Base-by-base conservation (phyloP, 2,113 vertebrate species). In the Rhinolophus ferrumequinum region DNA sequence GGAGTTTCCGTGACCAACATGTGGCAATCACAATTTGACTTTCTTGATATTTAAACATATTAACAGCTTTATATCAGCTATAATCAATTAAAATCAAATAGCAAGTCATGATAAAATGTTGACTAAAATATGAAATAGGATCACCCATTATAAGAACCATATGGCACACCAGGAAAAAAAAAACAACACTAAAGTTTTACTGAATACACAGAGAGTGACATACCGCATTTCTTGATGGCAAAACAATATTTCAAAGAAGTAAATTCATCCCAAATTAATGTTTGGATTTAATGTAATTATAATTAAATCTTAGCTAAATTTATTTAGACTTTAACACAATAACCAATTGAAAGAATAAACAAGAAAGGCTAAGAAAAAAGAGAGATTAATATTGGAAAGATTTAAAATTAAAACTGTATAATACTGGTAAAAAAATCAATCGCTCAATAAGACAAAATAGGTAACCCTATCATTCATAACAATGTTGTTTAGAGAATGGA, bases 241-340 rank as follows among this genome's bases (percentile, higher is more conserved):
- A 89, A 92, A 66, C 38, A 38, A 67, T 41, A 47, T 93, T 95
- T 88, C 33, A 73, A 92, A 73, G 15, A 86, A 72, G 66, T 30
- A 24, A 38, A 67, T 79, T 35, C 12, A 4, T 84, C 15, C 50
- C 14, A 41, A 72, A 19, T 58, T 60, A 76, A 92, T 64, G 16
- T 60, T 64, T 72, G 47, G 9, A 10, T 4, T 47, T 76, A 88
- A 47, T 88, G 44, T 54, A 79, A 52, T 70, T 76, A 22, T 69
- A 66, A 66, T 72, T 3, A 88, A 79, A 58, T 76, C 13, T 75
- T 50, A 47, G 30, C 24, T 92, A 24, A 10, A 47, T 85, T 52
- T 93, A 73, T 52, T 77, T 93, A 79, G 12, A 60, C 8, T 93
- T 96, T 60, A 80, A 75, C 3, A 67, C 16, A 67, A 33, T 33